phyloP scores from a whole-genome alignment of 2,797 vertebrate species.

The Yasuhikotakia modesta region DNA sequence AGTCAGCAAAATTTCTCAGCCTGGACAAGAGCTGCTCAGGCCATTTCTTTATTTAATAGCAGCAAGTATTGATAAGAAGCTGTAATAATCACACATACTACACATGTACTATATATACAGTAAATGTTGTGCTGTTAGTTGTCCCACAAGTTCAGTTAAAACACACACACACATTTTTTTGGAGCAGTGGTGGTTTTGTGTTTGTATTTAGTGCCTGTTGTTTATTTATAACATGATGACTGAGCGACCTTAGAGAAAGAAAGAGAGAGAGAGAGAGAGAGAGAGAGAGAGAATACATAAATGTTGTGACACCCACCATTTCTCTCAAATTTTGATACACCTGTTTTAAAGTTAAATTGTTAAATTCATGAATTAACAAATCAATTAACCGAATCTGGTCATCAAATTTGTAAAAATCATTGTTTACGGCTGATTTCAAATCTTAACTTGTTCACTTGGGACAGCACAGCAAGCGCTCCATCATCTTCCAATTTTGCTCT shows the following conservation, averaged over 20 bases:
- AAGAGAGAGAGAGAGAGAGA: background rate
- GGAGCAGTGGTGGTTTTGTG: too few relatives aligned
- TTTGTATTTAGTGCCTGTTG: too few relatives aligned
- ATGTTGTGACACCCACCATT: too few relatives aligned
- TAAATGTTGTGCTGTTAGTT: too few relatives aligned
- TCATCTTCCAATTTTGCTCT: constrained; percentile 48
- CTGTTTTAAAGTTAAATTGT: background rate
- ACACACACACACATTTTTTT: too few relatives aligned
- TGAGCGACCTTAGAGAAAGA: too few relatives aligned
- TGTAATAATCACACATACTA: background rate
- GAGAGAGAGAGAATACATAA: constrained; percentile 23
- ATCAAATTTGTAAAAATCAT: background rate
- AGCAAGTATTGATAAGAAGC: background rate
- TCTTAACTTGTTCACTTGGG: constrained; percentile 20
- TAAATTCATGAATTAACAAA: constrained; percentile 22
- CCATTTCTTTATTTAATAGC: background rate
- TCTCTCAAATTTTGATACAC: background rate
- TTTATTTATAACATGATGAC: too few relatives aligned
- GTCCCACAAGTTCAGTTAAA: too few relatives aligned
- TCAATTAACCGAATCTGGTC: constrained; percentile 21
- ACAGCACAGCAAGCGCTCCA: constrained; percentile 7
- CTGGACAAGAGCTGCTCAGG: background rate
- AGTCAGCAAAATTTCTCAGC: background rate
- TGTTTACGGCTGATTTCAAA: constrained; percentile 32
- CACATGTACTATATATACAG: background rate